Base-by-base conservation (phyloP, 2,113 vertebrate genomes). In the Mormyrus lacerda region DNA sequence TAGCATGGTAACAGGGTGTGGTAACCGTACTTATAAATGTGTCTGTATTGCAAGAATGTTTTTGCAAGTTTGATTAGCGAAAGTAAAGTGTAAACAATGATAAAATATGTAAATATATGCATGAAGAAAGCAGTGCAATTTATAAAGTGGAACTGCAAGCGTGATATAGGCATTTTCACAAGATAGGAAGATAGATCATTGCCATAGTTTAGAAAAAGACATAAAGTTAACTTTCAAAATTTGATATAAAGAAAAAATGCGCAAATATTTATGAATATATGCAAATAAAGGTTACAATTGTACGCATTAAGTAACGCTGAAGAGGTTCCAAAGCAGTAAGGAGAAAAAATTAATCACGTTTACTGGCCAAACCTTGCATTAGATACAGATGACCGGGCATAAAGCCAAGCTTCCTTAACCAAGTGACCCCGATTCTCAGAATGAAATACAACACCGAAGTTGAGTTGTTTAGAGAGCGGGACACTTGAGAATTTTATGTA, bases 81-180 rank as follows among this genome's bases (percentile, higher is more conserved):
- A 35, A 76, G 31, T 73, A 73, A 13, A 15, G 31, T 35, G 11
- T 5, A 31, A 73, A 27, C 35, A 73, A 35, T 35, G 2, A 35
- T n/a, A 7, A 73, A 76, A 76, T 76, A 76, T 76, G 69, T 39
- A 76, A 76, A 76, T 76, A 76, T 76, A 76, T 76, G 69, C 69
- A 17, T 35, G 69, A 39, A 19, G 15, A 19, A 76, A 76, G 35
- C 69, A 17, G 0, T 73, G 65, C 65, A 73, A 73, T 73, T 73
- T 73, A 69, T 69, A 31, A 35, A 73, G 65, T 35, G 27, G 69
- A 39, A 76, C 39, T 39, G 15, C 69, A 76, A 76, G 31, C 17
- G 31, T 76, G 17, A 73, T 35, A 39, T 35, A 76, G 69, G 69
- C 69, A 39, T 39, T 76, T 76, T 39, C 27, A 39, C 11, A 17